A percentile compares a stretch with the other conserved stretches of the same genome.
These are phyloP conservation scores for Nymphicus hollandicus DNA, from an alignment of 2,113 vertebrate species.

Conservation along the genomic window DNA sequence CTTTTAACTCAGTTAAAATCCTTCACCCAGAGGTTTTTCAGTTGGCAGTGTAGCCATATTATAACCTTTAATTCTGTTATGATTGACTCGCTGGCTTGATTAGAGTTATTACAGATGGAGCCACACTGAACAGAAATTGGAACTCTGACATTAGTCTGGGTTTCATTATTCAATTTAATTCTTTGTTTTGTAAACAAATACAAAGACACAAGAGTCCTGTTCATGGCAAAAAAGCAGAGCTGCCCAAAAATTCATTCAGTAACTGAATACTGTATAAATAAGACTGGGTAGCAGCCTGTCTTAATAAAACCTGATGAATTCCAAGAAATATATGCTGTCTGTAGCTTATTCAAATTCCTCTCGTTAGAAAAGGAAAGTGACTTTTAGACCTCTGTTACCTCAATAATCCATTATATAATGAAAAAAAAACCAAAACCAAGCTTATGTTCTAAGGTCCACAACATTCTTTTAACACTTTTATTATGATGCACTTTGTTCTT, in stretches of 20 bases:
- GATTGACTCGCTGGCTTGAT: neutral
- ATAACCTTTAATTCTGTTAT: neutral
- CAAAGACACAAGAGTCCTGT: neutral
- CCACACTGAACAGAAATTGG: neutral
- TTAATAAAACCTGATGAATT: neutral
- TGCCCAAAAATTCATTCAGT: neutral
- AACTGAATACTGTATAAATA: neutral
- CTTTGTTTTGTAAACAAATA: neutral
- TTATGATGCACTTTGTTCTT: neutral
- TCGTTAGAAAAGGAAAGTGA: neutral
- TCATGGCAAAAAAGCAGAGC: neutral
- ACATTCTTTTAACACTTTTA: neutral
- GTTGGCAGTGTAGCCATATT: neutral
- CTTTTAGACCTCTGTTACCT: neutral
- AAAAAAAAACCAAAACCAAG: neutral
- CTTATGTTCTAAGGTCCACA: neutral
- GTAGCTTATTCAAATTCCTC: neutral
- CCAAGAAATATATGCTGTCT: neutral
- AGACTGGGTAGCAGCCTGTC: neutral
- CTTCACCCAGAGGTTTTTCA: neutral
- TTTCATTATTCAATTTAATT: neutral
- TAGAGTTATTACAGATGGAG: neutral
- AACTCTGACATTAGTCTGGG: neutral
- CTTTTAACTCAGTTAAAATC: neutral
- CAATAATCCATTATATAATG: neutral